Evolutionary conservation across 2,888 invertebrate genomes (phyloP).

Genomic region (Diaprepes abbreviatus): DNA sequence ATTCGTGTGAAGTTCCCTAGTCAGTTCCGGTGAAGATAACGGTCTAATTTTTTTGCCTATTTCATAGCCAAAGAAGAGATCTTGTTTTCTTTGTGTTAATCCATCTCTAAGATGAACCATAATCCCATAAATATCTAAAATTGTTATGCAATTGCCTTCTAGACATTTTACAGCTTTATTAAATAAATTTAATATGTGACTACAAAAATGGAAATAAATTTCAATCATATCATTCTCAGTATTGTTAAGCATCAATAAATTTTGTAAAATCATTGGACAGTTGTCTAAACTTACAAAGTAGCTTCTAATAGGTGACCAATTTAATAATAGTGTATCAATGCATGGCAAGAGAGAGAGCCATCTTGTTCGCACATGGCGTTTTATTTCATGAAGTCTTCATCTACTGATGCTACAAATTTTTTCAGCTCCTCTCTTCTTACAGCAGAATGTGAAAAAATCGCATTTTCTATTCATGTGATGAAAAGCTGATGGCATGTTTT

Average conservation of each 20-base stretch:
- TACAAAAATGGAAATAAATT: not conserved
- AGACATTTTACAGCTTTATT: constrained; percentile 10
- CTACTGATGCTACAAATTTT: constrained; percentile 47
- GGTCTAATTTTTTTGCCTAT: not conserved
- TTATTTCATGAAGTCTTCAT: constrained; percentile 48
- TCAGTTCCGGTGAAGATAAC: constrained; percentile 2
- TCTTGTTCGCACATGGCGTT: constrained; percentile 30
- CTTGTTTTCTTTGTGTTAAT: constrained; percentile 1
- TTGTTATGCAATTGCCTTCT: constrained; percentile 8
- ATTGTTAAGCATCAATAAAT: constrained; percentile 1
- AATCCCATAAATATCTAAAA: constrained; percentile 13
- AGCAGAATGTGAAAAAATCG: constrained; percentile 50
- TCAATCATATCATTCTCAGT: not conserved
- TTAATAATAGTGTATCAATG: constrained; percentile 23
- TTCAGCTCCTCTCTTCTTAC: constrained; percentile 46
- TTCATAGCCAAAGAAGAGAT: not conserved
- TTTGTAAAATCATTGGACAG: constrained; percentile 16
- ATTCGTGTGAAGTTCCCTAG: not conserved
- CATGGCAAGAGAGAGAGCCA: constrained; percentile 5
- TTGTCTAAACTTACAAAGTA: constrained; percentile 13
- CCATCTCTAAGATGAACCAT: not conserved
- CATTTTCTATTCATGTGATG: constrained; percentile 52
- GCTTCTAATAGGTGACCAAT: not conserved
- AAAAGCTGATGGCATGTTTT: constrained; percentile 49
- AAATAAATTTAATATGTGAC: constrained; percentile 3